Base-by-base conservation (phyloP, 2,888 invertebrate genomes). In the Allophyes oxyacanthae region DNA sequence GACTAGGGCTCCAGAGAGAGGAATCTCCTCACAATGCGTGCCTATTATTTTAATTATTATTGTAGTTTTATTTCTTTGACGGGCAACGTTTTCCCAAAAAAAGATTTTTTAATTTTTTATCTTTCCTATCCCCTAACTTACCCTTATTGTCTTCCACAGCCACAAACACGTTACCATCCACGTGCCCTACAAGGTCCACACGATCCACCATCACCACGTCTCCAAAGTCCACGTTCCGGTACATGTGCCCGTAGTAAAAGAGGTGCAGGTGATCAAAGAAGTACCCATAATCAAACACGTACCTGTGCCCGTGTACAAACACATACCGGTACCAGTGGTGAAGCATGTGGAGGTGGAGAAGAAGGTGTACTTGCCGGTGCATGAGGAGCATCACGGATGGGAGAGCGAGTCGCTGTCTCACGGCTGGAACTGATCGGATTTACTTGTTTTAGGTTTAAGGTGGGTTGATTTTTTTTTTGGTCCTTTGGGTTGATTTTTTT, bases 101-200 rank as follows among this genome's bases (percentile, higher is more conserved):
- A n/a, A n/a, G n/a, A n/a, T n/a, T n/a, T n/a, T n/a, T n/a, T n/a
- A n/a, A n/a, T n/a, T n/a, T n/a, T n/a, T n/a, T n/a, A n/a, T n/a
- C n/a, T n/a, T n/a, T n/a, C n/a, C n/a, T n/a, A n/a, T 2, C 20
- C 20, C 4, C 2, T 5, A 25, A 5, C 30, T 37, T 7, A 26
- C 1, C 5, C n/a, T 0, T 1, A 0, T 0, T 2, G 9, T 56
- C 62, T 77, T 64, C 52, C 81, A 54, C 84, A 90, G 90, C 58
- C 66, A 66, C 81, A 93, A 93, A 65, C 91, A 92, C 77, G 90
- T 93, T 4, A 92, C 88, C 14, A 94, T 94, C 82, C 93, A 94
- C 83, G 93, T 94, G 0, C 93, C 93, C 0, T 93, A 94, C 88
- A 93, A 94, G 68, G 78, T 93, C 33, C 92, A 92, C 77, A 94